Base-by-base conservation (phyloP, 1,140 invertebrate genomes). In the Halictus rubicundus region DNA sequence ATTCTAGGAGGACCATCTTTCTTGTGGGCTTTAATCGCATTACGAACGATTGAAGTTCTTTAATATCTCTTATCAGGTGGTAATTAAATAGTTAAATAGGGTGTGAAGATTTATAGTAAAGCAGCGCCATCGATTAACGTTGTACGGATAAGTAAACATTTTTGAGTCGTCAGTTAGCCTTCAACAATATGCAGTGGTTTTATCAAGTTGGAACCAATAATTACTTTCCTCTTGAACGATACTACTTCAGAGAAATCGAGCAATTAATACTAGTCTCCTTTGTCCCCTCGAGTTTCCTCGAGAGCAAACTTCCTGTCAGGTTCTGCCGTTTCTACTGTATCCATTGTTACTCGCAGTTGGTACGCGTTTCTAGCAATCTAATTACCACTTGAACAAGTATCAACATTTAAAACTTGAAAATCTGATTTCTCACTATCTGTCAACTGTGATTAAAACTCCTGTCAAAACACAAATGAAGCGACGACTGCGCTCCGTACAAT, bases 231-330 rank as follows among this genome's bases (percentile, higher is more conserved):
- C 84, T 76, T 68, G 61, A 85, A 81, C 71, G 78, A 80, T 75
- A 80, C 64, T 72, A 64, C 84, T 77, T 46, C 46, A 61, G 69
- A 85, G 83, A 84, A 85, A 83, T 84, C 78, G 78, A 85, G 84
- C 83, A 85, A 85, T 85, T 85, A 85, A 85, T 85, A 84, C 78
- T 68, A 68, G 79, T 78, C 74, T 57, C 75, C 78, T 85, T 85
- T 85, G 83, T 85, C 82, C 74, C 25, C 72, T 81, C 23, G 73
- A 85, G 69, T 85, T 77, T 76, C 80, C 74, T 69, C 69, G 78
- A 75, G 80, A 73, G 68, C 73, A 85, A 85, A 85, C 82, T 85
- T 81, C 72, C 84, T 81, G 59, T 21, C 68, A 70, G 69, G 27
- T 19, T 76, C 70, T 59, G 76, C 49, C 77, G 68, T 69, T 72